Base-by-base conservation (phyloP, 2,888 invertebrate genomes). In the Dexiosoma caninum region DNA sequence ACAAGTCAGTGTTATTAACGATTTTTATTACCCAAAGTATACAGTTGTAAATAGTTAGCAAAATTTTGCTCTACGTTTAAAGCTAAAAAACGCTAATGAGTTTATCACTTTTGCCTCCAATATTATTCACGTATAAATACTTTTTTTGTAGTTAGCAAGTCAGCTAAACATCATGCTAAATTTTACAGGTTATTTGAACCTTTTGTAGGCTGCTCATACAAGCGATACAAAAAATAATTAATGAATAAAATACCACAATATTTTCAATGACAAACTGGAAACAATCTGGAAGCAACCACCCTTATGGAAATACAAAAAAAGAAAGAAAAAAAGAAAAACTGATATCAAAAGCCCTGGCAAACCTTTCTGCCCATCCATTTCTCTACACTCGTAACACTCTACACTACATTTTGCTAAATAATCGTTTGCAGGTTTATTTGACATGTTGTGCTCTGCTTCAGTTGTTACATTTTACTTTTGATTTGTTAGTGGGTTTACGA, bases 181-280 rank as follows among this genome's bases (percentile, higher is more conserved):
- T 74, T 69, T 64, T 64, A 77, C 83, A 80, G 83, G 81, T 82
- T 84, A 83, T 79, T 83, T 86, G 71, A 67, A 80, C 37, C 66
- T 77, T 77, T 69, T 69, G 57, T 62, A 55, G 69, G 51, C 69
- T 62, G 64, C 64, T 77, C 64, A 49, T 49, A 53, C 66, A 71
- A 60, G 32, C 55, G 55, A 57, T 55, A 60, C 72, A 46, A 62
- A 40, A 49, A 27, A 72, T 21, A 40, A 86, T 84, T 87, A 86
- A 87, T 87, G 86, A 87, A 86, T 87, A 86, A 86, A 87, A 87
- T 85, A 84, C 85, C 84, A 16, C 14, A 30, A 14, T 51, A 85
- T 86, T 84, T 86, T 83, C 85, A 85, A 83, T 85, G 85, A 85
- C 84, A 82, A 82, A 66, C 77, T 74, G 77, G 74, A 81, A 77